Percentiles rank a stretch among this genome's conserved stretches.
Conservation (phyloP, 2,113 vertebrate genomes). For the Microcebus griseorufus region DNA sequence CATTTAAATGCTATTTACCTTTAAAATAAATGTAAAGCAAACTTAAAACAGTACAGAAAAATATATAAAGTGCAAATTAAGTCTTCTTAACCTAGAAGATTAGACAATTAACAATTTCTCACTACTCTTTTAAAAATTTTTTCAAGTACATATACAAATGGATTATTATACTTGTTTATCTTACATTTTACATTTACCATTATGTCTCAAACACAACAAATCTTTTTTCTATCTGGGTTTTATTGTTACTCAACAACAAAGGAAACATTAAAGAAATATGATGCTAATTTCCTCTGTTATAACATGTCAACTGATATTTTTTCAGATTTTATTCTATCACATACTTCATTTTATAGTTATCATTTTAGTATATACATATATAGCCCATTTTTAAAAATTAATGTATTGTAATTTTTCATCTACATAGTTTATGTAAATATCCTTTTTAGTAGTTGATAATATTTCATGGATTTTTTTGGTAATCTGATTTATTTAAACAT, state of each 20-base stretch:
- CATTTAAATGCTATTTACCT: neutral
- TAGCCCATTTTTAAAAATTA: neutral
- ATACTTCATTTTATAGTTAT: neutral
- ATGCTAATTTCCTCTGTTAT: neutral
- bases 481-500: neutral
- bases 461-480: neutral
- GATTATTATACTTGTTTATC: neutral
- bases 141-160: neutral
- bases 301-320: neutral
- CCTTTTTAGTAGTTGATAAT: neutral
- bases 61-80: neutral
- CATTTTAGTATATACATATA: neutral
- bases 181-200: neutral
- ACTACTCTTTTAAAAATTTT: neutral
- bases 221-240: neutral
- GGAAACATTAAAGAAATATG: neutral
- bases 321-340: neutral
- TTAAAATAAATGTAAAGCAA: slow-evolving; percentile 27
- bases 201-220: neutral
- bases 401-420: neutral
- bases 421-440: neutral
- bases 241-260: neutral
- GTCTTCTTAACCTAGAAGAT: neutral
- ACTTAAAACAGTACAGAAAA: neutral
- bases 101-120: neutral